Conservation (phyloP, 2,888 invertebrate genomes). For the Hydrotaea cyrtoneurina region DNA sequence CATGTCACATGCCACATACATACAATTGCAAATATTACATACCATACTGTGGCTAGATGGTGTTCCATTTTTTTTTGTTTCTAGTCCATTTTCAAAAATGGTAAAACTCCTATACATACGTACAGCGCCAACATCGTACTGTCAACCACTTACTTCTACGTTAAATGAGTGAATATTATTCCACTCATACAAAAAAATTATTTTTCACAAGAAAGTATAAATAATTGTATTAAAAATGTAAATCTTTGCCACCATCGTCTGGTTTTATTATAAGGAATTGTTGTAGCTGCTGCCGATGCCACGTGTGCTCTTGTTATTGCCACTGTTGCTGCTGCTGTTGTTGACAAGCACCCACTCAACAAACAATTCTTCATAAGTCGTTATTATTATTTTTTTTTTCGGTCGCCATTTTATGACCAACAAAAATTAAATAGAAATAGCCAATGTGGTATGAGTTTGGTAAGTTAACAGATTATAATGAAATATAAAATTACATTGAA, state of each 20-base stretch:
- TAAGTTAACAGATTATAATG: neutral
- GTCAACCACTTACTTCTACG: too few relatives aligned
- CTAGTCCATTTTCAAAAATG: too few relatives aligned
- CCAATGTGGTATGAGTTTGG: neutral
- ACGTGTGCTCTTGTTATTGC: neutral
- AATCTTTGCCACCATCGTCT: slow-evolving; percentile 33
- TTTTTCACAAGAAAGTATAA: neutral
- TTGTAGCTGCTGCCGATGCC: neutral
- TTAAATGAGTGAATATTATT: too few relatives aligned
- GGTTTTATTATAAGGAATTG: neutral
- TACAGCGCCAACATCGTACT: too few relatives aligned
- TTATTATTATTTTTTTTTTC: neutral
- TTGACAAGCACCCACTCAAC: neutral
- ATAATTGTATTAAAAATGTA: slow-evolving; percentile 42
- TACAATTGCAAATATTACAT: too few relatives aligned
- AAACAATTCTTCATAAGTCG: neutral
- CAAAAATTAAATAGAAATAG: neutral
- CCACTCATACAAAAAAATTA: too few relatives aligned
- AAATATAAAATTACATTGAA: neutral
- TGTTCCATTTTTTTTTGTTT: too few relatives aligned
- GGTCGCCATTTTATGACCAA: neutral
- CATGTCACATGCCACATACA: neutral
- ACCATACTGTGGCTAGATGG: too few relatives aligned
- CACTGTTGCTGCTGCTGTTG: slow-evolving; percentile 6
- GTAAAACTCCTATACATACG: too few relatives aligned